Evolutionary conservation across 2,113 vertebrate species (phyloP), one percentile per base, ranked within the genome.

Genomic region (Dunckerocampus dactyliophorus): DNA sequence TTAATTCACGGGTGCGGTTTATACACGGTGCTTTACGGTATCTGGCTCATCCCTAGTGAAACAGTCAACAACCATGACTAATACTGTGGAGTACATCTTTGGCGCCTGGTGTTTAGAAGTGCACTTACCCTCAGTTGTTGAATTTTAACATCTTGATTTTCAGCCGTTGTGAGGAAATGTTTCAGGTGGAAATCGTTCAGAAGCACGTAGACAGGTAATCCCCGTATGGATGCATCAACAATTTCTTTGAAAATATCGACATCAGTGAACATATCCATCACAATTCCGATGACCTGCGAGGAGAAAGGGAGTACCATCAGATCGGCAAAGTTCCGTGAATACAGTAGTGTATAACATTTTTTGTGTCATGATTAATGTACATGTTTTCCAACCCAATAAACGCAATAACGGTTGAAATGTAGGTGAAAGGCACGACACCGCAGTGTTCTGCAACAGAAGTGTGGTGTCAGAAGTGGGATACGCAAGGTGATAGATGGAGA

Each of bases 221-320:
- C 94, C 72, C 93, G 90, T 43, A 90, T 24, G 19, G 95, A 95
- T 43, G 95, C 94, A 10, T 98, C 95, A 2, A 97, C 91, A 1
- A 89, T 84, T 88, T 98, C 97, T 89, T 92, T 95, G 81, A 99
- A 96, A 79, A 99, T 93, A 81, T 99, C 95, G 42, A 97, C 90
- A 69, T 99, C 97, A 47, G 96, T 97, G 85, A 99, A 99, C 46
- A 88, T 79, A 66, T 99, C 95, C 97, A 99, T 99, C 62, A 92
- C 95, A 28, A 99, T 91, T 28, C 92, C 96, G 84, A 99, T 87
- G 62, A 96, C 94, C 97, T 99, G 86, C 54, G 48, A 81, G 63
- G 55, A 87, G 76, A 76, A 53, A 81, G 28, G 75, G 60, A 56
- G 76, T 14, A 71, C 24, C 28, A 34, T 45, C 17, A 77, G 14